Evolutionary conservation across 2,113 vertebrate genomes (phyloP).

Genomic region (Brachirus orientalis): DNA sequence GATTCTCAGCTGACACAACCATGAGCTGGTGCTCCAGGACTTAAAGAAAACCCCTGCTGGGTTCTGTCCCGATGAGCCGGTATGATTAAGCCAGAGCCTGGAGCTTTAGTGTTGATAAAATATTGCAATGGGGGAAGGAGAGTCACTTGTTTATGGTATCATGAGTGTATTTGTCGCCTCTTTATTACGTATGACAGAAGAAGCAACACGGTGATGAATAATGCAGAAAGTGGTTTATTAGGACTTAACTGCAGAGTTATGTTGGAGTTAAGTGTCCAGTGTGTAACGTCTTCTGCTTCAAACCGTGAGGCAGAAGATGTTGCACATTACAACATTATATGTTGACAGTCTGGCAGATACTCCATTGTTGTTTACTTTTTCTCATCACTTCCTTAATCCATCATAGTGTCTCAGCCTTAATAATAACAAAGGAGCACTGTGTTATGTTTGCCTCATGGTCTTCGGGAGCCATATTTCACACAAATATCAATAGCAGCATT

Average conservation of each 20-base stretch:
- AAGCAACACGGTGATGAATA: too few relatives aligned
- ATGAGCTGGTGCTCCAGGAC: slow-evolving; percentile 40
- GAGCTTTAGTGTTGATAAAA: slow-evolving; percentile 40
- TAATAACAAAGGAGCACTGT: slow-evolving; percentile 30
- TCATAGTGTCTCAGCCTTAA: background rate
- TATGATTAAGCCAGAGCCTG: slow-evolving; percentile 29
- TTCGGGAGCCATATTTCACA: slow-evolving; percentile 16
- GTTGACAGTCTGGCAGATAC: background rate
- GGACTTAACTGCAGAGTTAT: too few relatives aligned
- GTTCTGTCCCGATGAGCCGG: slow-evolving; percentile 43
- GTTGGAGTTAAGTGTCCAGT: too few relatives aligned
- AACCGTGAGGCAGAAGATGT: background rate
- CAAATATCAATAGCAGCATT: slow-evolving; percentile 36
- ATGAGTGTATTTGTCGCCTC: slow-evolving; percentile 41
- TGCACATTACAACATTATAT: slow-evolving; percentile 1
- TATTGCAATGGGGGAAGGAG: slow-evolving; percentile 9
- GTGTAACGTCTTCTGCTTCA: too few relatives aligned
- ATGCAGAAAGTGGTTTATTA: too few relatives aligned
- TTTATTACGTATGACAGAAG: slow-evolving; percentile 25
- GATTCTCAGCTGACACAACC: slow-evolving; percentile 74
- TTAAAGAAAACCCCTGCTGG: slow-evolving; percentile 25
- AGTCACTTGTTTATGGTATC: slow-evolving; percentile 21
- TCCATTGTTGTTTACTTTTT: background rate
- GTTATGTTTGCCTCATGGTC: slow-evolving; percentile 29
- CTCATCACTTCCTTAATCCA: slow-evolving; percentile 18